These are phyloP conservation scores for Leptinotarsa tumamoca DNA, from an alignment of 2,888 invertebrate genomes.

Conservation along the genomic window DNA sequence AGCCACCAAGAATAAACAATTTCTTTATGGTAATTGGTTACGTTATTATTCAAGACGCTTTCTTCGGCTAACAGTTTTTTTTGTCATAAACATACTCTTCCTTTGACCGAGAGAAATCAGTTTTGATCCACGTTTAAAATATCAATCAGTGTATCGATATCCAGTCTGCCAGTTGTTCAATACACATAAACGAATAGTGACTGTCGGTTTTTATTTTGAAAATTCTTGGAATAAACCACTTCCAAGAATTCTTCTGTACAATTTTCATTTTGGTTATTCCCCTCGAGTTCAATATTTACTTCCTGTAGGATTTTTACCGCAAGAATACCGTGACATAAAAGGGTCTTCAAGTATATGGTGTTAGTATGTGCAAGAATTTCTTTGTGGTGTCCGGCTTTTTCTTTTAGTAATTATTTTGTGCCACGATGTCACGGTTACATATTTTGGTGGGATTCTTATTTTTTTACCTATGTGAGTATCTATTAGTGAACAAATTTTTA, in stretches of 20 bases:
- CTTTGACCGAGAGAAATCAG: conserved; percentile 28
- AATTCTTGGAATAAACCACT: neutral
- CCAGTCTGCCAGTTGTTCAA: neutral
- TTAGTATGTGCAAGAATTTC: conserved; percentile 36
- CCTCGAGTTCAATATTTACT: conserved; percentile 42
- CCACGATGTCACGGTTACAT: conserved; percentile 30
- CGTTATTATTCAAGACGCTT: conserved; percentile 52
- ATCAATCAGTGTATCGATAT: conserved; percentile 23
- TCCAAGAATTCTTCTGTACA: neutral
- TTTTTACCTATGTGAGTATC: conserved; percentile 32
- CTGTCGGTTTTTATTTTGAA: neutral
- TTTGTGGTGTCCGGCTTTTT: conserved; percentile 35
- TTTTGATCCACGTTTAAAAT: conserved; percentile 31
- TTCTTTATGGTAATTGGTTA: conserved; percentile 27
- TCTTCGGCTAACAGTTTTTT: conserved; percentile 53
- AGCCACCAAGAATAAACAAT: conserved; percentile 21
- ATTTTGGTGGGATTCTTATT: conserved; percentile 23
- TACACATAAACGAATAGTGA: neutral
- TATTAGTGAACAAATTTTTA: neutral
- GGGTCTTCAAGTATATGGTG: conserved; percentile 36
- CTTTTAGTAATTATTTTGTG: conserved; percentile 12
- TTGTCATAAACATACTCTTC: conserved; percentile 35
- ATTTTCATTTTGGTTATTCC: conserved; percentile 19
- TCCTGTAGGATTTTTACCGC: conserved; percentile 42
- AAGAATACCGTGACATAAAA: conserved; percentile 37